These are phyloP conservation scores for Trichomalopsis sarcophagae DNA, from an alignment of 1,140 invertebrate species.

Conservation along the genomic window DNA sequence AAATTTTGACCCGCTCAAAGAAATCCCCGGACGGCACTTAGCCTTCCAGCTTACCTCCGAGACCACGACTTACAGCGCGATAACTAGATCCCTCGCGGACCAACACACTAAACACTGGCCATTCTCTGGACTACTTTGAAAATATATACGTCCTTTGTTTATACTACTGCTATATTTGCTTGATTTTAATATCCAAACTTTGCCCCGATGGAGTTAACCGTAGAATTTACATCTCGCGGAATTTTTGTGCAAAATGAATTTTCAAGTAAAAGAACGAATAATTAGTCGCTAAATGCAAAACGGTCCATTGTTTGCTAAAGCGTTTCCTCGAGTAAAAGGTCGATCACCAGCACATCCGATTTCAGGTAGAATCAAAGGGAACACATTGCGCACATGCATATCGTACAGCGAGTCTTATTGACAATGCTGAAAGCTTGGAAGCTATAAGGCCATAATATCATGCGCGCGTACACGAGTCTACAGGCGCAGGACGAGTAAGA, in stretches of 20 bases:
- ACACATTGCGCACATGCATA: not conserved
- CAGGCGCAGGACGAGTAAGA: not conserved
- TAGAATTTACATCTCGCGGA: too few relatives aligned
- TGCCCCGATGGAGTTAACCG: too few relatives aligned
- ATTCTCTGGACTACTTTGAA: not conserved
- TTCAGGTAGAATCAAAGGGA: not conserved
- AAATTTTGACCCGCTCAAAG: not conserved
- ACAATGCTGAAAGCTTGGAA: not conserved
- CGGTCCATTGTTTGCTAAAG: too few relatives aligned
- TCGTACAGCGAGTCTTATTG: not conserved
- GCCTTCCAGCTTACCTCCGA: not conserved
- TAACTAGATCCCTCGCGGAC: conserved; percentile 14
- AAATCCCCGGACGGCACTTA: conserved; percentile 12
- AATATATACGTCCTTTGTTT: not conserved
- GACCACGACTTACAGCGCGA: conserved; percentile 24
- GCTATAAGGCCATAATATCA: not conserved
- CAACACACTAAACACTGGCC: not conserved
- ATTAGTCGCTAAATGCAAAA: too few relatives aligned
- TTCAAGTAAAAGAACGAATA: too few relatives aligned
- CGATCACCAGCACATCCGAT: not conserved
- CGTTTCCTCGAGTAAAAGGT: too few relatives aligned
- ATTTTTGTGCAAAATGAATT: too few relatives aligned
- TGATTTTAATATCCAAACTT: too few relatives aligned
- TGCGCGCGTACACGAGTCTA: not conserved
- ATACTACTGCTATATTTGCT: not conserved